Conservation (phyloP, 2,797 vertebrate genomes). For the Huso huso region DNA sequence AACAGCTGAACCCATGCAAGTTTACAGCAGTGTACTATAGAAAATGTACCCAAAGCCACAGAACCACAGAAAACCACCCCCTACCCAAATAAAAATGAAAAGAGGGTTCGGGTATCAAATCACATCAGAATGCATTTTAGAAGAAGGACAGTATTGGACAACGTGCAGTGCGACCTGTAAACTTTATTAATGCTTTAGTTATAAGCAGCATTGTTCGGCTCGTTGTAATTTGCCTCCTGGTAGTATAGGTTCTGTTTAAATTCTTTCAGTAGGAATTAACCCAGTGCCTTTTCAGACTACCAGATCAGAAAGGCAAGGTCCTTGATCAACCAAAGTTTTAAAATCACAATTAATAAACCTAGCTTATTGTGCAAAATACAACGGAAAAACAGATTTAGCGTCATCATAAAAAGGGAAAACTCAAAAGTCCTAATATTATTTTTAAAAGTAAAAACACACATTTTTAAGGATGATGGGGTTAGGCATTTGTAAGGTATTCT, state of each 20-base stretch:
- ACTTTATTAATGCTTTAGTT: neutral
- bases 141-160: no score
- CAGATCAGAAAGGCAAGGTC: neutral
- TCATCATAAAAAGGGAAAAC: neutral
- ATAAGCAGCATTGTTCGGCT: neutral
- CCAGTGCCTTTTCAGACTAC: neutral
- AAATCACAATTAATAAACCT: neutral
- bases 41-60: no score
- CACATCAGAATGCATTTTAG: no score
- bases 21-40: no score
- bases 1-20: no score
- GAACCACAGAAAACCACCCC: no score
- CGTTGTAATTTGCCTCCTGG: no score
- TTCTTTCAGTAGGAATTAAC: constrained; percentile 1
- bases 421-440: constrained; percentile 3
- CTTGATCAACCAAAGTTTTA: neutral
- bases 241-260: neutral
- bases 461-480: neutral
- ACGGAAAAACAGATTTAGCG: neutral
- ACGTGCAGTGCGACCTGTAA: no score
- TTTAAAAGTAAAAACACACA: constrained; percentile 28
- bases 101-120: no score
- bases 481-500: no score
- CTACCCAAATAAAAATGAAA: no score
- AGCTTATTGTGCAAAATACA: neutral